phyloP scores from a whole-genome alignment of 1,140 invertebrate species.

The Charaxes varanes region DNA sequence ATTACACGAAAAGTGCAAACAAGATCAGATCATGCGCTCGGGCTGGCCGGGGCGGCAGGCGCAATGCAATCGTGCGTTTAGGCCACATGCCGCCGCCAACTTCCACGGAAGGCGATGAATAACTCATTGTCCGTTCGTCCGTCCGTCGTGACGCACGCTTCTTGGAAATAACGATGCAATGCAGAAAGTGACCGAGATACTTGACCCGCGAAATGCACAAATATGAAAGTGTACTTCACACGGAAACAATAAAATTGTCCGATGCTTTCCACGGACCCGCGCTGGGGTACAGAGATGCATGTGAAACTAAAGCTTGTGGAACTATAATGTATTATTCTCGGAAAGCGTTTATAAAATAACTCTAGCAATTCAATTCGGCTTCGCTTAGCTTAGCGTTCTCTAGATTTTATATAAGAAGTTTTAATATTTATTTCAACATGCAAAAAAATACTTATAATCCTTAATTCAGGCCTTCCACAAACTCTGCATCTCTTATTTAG shows the following conservation, averaged over 20 bases:
- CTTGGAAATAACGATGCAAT: constrained; percentile 53
- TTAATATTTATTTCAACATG: too few relatives aligned
- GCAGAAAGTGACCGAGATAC: constrained; percentile 60
- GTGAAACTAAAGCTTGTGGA: background rate
- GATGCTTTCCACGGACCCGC: constrained; percentile 11
- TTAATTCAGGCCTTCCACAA: too few relatives aligned
- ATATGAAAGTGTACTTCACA: constrained; percentile 25
- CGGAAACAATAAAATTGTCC: constrained; percentile 20
- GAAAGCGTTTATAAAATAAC: too few relatives aligned
- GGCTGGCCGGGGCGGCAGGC: constrained; percentile 28
- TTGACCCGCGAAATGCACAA: constrained; percentile 46
- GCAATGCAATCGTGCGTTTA: constrained; percentile 61
- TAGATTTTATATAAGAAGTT: background rate
- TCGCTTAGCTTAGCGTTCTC: background rate
- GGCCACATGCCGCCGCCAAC: constrained; percentile 61
- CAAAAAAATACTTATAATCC: too few relatives aligned
- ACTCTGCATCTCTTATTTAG: too few relatives aligned
- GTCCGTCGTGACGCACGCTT: constrained; percentile 64
- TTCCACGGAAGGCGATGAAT: constrained; percentile 69
- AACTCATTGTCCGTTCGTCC: constrained; percentile 69
- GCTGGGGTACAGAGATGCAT: constrained; percentile 10
- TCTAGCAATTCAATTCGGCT: too few relatives aligned
- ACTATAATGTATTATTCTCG: background rate
- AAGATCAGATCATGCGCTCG: constrained; percentile 50
- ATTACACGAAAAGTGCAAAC: constrained; percentile 37